Evolutionary conservation across 2,888 invertebrate species (phyloP).

Genomic region (Himalopsyche anomala): DNA sequence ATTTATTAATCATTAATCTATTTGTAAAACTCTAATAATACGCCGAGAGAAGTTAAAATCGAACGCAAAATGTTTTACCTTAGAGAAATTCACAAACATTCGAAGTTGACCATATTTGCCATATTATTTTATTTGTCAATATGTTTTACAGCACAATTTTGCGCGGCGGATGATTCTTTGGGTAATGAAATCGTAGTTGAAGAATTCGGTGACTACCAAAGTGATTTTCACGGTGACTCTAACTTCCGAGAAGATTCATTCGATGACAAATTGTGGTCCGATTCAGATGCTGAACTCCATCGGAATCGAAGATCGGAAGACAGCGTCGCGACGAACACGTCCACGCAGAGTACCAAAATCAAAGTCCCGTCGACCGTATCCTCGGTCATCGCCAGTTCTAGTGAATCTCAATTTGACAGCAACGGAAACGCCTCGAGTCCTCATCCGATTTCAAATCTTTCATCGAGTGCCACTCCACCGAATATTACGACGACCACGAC

Average conservation of each 20-base stretch:
- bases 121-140: constrained; percentile 36
- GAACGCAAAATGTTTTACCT: not conserved
- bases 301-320: constrained; percentile 56
- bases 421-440: constrained; percentile 44
- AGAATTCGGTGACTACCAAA: not conserved
- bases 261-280: not conserved
- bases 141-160: constrained; percentile 1
- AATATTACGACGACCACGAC: constrained; percentile 72
- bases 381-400: constrained; percentile 49
- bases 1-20: not conserved
- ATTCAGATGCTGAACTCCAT: constrained; percentile 46
- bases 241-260: not conserved
- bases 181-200: not conserved
- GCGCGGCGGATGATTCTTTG: not conserved
- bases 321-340: constrained; percentile 37
- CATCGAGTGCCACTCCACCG: constrained; percentile 44
- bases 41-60: not conserved
- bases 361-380: constrained; percentile 52
- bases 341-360: constrained; percentile 53
- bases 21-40: not conserved
- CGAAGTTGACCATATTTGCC: not conserved
- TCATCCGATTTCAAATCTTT: constrained; percentile 41
- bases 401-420: constrained; percentile 54
- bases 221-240: not conserved
- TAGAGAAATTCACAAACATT: not conserved